These are phyloP conservation scores for Spilogale gracilis DNA, from an alignment of 2,113 vertebrate species.

Conservation along the genomic window DNA sequence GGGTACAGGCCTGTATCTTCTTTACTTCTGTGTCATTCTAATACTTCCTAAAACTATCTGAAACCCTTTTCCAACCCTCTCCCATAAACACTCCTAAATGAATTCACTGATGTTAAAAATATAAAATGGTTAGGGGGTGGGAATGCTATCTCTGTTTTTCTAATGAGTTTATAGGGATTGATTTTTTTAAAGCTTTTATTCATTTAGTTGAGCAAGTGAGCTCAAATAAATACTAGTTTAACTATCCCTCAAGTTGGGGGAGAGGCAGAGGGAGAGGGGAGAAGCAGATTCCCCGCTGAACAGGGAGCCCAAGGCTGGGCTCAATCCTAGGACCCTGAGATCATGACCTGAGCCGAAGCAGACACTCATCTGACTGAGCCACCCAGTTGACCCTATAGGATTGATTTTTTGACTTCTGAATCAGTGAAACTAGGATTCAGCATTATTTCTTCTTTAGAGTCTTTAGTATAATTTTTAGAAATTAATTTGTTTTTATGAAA, in stretches of 20 bases:
- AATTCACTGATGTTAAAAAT: neutral
- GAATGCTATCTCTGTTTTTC: neutral
- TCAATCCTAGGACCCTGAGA: neutral
- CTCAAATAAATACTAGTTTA: too few relatives aligned
- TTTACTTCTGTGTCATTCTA: slow-evolving; percentile 13
- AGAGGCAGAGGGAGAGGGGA: neutral
- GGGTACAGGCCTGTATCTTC: neutral
- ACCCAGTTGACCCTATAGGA: neutral
- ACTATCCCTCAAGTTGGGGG: too few relatives aligned
- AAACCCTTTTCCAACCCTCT: neutral
- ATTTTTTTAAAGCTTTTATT: neutral
- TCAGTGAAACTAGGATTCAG: neutral
- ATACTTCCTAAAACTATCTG: neutral
- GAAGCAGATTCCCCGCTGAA: neutral
- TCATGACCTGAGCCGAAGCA: neutral
- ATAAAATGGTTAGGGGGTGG: neutral
- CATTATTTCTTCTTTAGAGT: slow-evolving; percentile 36
- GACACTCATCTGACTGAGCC: neutral
- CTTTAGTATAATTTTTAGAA: slow-evolving; percentile 26
- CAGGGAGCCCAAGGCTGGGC: neutral
- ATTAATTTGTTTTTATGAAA: slow-evolving; percentile 55
- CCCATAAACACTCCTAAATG: neutral
- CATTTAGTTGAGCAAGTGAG: neutral
- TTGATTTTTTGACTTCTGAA: slow-evolving; percentile 47
- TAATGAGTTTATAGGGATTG: neutral